These are phyloP conservation scores for Cassiopea xamachana DNA, from an alignment of 30 jellyfish, hydroid and myxozoan species.

Conservation along the genomic window DNA sequence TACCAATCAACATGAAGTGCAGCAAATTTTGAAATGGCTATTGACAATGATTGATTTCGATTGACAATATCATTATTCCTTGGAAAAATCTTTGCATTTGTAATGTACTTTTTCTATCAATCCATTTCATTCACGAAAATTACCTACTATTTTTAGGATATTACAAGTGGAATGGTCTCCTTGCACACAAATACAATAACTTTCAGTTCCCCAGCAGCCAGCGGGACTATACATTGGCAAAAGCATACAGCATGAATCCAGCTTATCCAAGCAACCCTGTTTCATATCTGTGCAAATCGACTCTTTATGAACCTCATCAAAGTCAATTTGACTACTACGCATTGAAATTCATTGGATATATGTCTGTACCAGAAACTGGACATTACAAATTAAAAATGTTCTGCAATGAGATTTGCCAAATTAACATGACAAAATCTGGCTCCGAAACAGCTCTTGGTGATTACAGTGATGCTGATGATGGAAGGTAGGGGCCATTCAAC, in stretches of 20 bases:
- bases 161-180: slow-evolving; percentile 17
- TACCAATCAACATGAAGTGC: no score
- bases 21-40: no score
- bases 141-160: not conserved
- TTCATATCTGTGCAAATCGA: slow-evolving; percentile 20
- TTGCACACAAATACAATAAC: slow-evolving; percentile 23
- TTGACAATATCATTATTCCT: no score
- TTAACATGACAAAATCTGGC: not conserved
- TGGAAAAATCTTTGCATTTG: no score
- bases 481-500: not conserved
- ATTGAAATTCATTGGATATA: slow-evolving; percentile 24
- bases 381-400: slow-evolving; percentile 2
- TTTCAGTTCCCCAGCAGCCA: not conserved
- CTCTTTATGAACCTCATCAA: not conserved
- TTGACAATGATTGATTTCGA: no score
- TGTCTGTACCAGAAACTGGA: not conserved
- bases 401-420: slow-evolving; percentile 29
- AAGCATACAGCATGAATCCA: not conserved
- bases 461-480: not conserved
- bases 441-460: slow-evolving; percentile 2
- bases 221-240: not conserved
- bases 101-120: no score
- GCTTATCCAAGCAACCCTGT: slow-evolving; percentile 19
- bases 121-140: no score
- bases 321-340: not conserved